A percentile compares a stretch with the other conserved stretches of the same genome.
Evolutionary conservation across 2,797 vertebrate genomes (phyloP).

Genomic region (Phylloscopus collybita): DNA sequence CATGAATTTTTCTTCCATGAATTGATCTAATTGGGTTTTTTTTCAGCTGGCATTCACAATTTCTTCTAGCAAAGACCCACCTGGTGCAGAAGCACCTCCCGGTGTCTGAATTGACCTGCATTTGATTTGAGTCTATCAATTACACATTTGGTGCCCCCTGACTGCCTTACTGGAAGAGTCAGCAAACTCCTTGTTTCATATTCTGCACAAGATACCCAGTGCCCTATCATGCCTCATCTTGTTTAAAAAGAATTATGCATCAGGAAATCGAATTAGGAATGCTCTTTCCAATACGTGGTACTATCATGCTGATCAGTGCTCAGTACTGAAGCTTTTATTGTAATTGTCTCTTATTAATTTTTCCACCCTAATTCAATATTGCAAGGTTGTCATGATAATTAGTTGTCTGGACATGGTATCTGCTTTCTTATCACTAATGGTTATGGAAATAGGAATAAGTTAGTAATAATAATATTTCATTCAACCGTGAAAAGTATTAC

Average conservation of each 20-base stretch:
- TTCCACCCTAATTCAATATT: conserved; percentile 33
- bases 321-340: neutral
- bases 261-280: neutral
- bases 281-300: neutral
- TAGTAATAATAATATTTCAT: conserved; percentile 16
- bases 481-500: conserved; percentile 22
- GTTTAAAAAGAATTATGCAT: neutral
- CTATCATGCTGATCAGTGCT: neutral
- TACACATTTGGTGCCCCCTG: neutral
- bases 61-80: neutral
- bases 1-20: neutral
- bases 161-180: neutral
- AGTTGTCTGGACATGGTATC: conserved; percentile 6
- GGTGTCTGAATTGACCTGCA: neutral
- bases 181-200: neutral
- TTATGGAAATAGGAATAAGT: neutral
- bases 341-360: conserved; percentile 30
- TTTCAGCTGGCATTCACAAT: neutral
- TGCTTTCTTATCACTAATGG: conserved; percentile 23
- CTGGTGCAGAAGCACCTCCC: neutral
- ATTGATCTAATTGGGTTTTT: neutral
- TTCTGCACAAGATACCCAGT: neutral
- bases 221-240: neutral
- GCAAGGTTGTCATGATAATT: conserved; percentile 42
- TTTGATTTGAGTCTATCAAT: neutral